phyloP scores from a whole-genome alignment of 1,140 invertebrate genomes.

The Polyergus mexicanus region DNA sequence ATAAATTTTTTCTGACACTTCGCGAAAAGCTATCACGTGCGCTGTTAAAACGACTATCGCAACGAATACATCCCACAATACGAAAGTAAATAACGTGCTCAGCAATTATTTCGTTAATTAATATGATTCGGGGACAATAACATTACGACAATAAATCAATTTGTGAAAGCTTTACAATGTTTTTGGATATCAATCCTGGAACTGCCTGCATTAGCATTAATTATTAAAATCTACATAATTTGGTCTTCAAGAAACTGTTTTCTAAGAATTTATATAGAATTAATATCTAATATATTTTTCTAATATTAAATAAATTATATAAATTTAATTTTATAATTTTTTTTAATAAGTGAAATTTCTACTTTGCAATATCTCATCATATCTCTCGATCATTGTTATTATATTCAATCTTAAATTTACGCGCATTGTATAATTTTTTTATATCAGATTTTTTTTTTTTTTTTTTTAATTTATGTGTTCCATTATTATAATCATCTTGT shows the following conservation, averaged over 20 bases:
- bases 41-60: not conserved
- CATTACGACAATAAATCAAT: not conserved
- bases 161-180: not conserved
- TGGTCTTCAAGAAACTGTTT: not conserved
- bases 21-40: not conserved
- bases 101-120: not conserved
- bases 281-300: not conserved
- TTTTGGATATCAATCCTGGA: not conserved
- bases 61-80: not conserved
- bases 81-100: not conserved
- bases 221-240: not conserved
- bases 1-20: not conserved
- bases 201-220: not conserved
- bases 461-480: not conserved
- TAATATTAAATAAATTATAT: too few relatives aligned
- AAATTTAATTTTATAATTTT: too few relatives aligned
- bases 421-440: not conserved
- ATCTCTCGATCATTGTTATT: constrained; percentile 24
- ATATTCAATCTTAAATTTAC: not conserved
- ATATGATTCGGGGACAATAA: not conserved
- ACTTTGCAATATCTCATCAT: not conserved
- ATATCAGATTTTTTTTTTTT: not conserved
- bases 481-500: not conserved
- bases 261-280: not conserved
- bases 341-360: too few relatives aligned